Evolutionary conservation across 2,888 invertebrate genomes (phyloP).

Genomic region (Tanypteryx hageni): DNA sequence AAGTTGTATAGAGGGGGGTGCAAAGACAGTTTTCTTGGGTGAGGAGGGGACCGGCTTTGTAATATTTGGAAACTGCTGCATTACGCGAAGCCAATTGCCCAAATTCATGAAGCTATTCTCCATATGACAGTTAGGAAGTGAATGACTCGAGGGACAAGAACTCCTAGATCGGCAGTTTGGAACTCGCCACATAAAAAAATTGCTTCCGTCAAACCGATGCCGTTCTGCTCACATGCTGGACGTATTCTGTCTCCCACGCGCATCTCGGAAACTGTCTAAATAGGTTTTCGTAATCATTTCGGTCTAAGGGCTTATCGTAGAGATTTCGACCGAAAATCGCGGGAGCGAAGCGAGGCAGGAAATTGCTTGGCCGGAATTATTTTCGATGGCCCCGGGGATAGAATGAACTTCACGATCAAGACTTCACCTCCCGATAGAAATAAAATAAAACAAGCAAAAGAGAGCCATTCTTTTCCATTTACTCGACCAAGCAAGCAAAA

Average conservation of each 20-base stretch:
- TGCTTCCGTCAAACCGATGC: background rate
- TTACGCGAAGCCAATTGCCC: no score
- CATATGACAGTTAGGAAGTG: background rate
- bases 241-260: conserved; percentile 14
- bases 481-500: background rate
- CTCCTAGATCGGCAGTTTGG: background rate
- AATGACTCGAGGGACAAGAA: background rate
- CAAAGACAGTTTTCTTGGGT: no score
- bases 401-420: conserved; percentile 31
- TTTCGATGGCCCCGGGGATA: conserved; percentile 22
- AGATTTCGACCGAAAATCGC: conserved; percentile 25
- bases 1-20: no score
- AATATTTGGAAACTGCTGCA: no score
- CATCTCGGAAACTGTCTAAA: conserved; percentile 8
- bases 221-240: background rate
- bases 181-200: background rate
- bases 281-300: conserved; percentile 35
- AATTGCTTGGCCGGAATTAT: conserved; percentile 57
- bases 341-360: conserved; percentile 49
- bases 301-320: conserved; percentile 32
- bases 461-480: conserved; percentile 12
- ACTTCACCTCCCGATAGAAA: conserved; percentile 22
- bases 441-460: background rate
- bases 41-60: no score
- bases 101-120: no score